Base-by-base conservation (phyloP, 2,888 invertebrate genomes). In the Mayetiola destructor region DNA sequence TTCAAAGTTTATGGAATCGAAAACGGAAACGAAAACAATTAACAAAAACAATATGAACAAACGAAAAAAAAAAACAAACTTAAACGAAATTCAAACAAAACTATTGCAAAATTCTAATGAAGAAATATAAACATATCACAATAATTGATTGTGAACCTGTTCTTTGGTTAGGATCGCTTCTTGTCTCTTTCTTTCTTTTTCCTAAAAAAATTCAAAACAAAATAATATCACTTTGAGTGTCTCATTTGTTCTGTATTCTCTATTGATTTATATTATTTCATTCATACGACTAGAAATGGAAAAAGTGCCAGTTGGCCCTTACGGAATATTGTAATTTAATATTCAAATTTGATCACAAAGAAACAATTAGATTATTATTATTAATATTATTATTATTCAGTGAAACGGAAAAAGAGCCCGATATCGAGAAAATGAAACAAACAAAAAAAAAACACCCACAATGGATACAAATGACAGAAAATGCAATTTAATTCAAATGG, bases 91-190 rank as follows among this genome's bases (percentile, higher is more conserved):
- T 56, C 37, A 27, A 52, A 57, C 56, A 57, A 35, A 59, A 60
- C 55, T 59, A 56, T 57, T 57, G 40, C 57, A 56, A 59, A 57
- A 61, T 40, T 57, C 59, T 42, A 52, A 57, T 56, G 59, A 52
- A 55, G 56, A 52, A 23, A 64, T 37, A 59, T 39, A 58, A n/a
- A 18, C 57, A 53, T 53, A 20, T 48, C 30, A 35, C 16, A 42
- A 56, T 30, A 14, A 21, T 21, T 32, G 53, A 42, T 30, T 30
- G 30, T 77, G 77, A 78, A 91, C 91, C 87, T 92, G 92, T 75
- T 92, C 91, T 76, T 91, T 91, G 64, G 90, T 76, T 68, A 91
- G 78, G 62, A 88, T 84, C 56, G 88, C 85, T 69, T 92, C 91
- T 69, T 92, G 90, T 66, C 90, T 77, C 74, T 92, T 91, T 68